These are phyloP conservation scores for Drosophila subquinaria DNA, from an alignment of 2,888 invertebrate genomes.

Conservation along the genomic window DNA sequence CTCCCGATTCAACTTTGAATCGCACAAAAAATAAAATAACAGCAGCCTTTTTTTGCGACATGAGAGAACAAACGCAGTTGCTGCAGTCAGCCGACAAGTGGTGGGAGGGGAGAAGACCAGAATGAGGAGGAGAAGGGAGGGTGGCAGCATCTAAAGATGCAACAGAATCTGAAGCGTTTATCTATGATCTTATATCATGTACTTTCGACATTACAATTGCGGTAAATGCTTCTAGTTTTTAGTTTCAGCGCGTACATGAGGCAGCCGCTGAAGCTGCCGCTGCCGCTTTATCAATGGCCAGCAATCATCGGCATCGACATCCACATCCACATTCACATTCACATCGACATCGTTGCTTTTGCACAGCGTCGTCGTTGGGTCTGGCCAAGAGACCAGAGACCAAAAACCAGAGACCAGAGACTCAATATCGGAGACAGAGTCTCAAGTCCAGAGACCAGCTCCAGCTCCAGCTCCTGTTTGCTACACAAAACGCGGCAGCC, in stretches of 20 bases:
- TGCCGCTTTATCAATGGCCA: slow-evolving; percentile 75
- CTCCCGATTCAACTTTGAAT: slow-evolving; percentile 66
- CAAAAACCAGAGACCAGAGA: slow-evolving; percentile 13
- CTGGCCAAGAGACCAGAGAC: slow-evolving; percentile 44
- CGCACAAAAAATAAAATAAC: slow-evolving; percentile 7
- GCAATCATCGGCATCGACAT: slow-evolving; percentile 72
- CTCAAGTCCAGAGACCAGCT: slow-evolving; percentile 28
- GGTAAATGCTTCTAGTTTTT: slow-evolving; percentile 86
- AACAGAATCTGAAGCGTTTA: slow-evolving; percentile 82
- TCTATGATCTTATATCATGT: slow-evolving; percentile 85
- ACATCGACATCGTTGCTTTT: slow-evolving; percentile 14
- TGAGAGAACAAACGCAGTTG: slow-evolving; percentile 76
- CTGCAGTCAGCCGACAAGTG: slow-evolving; percentile 77
- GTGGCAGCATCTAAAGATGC: slow-evolving; percentile 61
- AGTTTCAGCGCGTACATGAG: slow-evolving; percentile 84
- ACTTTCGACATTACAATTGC: slow-evolving; percentile 86
- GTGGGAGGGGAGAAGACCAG: slow-evolving; percentile 11
- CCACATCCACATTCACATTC: slow-evolving; percentile 39
- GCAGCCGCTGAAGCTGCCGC: slow-evolving; percentile 60
- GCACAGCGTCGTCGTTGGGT: slow-evolving; percentile 75
- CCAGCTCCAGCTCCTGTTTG: slow-evolving; percentile 63
- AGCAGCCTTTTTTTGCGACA: slow-evolving; percentile 42
- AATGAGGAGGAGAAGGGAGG: neutral
- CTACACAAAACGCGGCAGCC: slow-evolving; percentile 32
- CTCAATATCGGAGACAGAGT: slow-evolving; percentile 17